Evolutionary conservation across 2,888 invertebrate genomes (phyloP).

Genomic region (Mesorhabditis spiculigera): DNA sequence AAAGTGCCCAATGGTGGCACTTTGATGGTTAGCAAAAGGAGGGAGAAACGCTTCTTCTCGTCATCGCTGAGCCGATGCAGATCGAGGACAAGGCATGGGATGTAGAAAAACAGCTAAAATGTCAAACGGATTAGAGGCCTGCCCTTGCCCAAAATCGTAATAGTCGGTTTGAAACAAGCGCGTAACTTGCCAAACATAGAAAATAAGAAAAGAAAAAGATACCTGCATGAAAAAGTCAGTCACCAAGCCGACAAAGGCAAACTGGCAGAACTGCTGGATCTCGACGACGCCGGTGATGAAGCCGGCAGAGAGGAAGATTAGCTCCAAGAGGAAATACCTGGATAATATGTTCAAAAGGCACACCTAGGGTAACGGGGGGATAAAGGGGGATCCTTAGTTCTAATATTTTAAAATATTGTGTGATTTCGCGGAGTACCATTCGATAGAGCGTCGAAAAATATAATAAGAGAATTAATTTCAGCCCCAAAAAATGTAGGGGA

Average conservation of each 20-base stretch:
- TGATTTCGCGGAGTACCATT: no score
- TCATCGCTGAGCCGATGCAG: conserved; percentile 71
- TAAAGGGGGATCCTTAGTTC: no score
- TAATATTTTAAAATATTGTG: no score
- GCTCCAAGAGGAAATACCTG: conserved; percentile 81
- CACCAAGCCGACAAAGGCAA: conserved; percentile 86
- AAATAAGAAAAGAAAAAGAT: not conserved
- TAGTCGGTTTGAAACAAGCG: no score
- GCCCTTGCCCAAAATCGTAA: not conserved
- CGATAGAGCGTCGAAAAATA: no score
- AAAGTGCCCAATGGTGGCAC: conserved; percentile 42
- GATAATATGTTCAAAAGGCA: conserved; percentile 64
- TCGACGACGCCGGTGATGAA: conserved; percentile 91
- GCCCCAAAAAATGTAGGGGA: no score
- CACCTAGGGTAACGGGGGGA: no score
- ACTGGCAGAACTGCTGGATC: conserved; percentile 92
- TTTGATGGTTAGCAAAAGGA: conserved; percentile 41
- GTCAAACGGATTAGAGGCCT: not conserved
- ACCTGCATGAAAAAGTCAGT: conserved; percentile 88
- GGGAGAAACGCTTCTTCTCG: conserved; percentile 45
- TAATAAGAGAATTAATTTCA: no score
- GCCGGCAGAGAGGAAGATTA: conserved; percentile 84
- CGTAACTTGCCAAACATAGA: no score
- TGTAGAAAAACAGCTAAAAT: conserved; percentile 77
- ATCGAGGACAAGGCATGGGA: conserved; percentile 87